A percentile compares a stretch with the other conserved stretches of the same genome.
These are phyloP conservation scores for Dolichopus griseipennis DNA, from an alignment of 2,888 invertebrate genomes.

Conservation along the genomic window DNA sequence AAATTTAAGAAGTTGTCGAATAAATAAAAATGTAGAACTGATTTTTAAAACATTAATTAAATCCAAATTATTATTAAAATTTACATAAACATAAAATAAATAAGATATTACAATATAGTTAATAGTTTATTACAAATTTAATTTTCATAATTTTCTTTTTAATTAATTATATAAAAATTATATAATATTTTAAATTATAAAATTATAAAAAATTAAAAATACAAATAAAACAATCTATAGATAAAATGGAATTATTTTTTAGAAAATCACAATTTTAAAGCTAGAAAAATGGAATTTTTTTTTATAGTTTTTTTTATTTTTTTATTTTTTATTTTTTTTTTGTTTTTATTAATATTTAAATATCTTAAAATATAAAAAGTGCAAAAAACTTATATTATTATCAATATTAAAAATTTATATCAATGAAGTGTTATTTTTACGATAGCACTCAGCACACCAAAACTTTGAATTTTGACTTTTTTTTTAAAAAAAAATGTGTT, in stretches of 20 bases:
- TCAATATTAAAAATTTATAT: too few relatives aligned
- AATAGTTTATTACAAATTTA: too few relatives aligned
- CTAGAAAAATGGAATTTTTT: background rate
- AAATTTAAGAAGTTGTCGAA: too few relatives aligned
- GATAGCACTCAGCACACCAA: too few relatives aligned
- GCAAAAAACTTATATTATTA: background rate
- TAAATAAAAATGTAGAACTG: too few relatives aligned
- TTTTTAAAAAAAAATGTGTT: constrained; percentile 10
- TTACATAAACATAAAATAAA: too few relatives aligned
- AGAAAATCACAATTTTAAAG: background rate
- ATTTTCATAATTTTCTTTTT: too few relatives aligned
- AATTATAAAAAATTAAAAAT: background rate
- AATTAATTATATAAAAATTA: too few relatives aligned
- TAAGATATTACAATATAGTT: too few relatives aligned
- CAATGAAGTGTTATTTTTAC: background rate
- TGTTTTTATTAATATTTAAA: constrained; percentile 11
- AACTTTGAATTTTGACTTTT: background rate
- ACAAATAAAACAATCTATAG: background rate
- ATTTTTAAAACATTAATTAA: too few relatives aligned
- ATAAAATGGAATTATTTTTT: background rate
- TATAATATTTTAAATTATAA: too few relatives aligned
- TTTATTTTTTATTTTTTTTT: constrained; percentile 2
- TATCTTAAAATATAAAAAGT: constrained; percentile 2
- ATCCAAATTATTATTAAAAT: too few relatives aligned
- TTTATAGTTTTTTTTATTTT: background rate